Base-by-base conservation (phyloP, 2,113 vertebrate species). In the Petromus typicus region DNA sequence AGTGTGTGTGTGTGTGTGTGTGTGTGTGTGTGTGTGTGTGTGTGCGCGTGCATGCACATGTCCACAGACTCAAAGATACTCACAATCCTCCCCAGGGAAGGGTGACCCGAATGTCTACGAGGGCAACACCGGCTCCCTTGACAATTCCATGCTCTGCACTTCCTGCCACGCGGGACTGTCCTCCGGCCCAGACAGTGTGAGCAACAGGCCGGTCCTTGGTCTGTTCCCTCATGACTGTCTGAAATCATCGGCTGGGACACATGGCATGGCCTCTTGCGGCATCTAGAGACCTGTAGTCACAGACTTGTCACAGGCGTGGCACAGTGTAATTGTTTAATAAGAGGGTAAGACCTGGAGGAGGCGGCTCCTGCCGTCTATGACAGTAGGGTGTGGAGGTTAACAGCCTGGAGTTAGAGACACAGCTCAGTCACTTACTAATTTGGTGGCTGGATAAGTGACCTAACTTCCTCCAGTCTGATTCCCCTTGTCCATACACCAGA, bases 381-480 rank as follows among this genome's bases (percentile, higher is more conserved):
- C 27, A 80, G 73, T 9, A 69, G 67, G 20, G 12, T 82, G 4
- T 91, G 43, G 34, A 91, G 63, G 63, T 48, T 89, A 89, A 75
- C 40, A 94, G 23, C 69, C 43, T 11, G 6, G 3, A 34, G 34
- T 14, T 83, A 80, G 32, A 92, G 64, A 80, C n/a, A 92, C 16
- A 45, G 61, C 34, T 96, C 32, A 73, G 57, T 75, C 48, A 51
- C 37, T 86, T 94, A 76, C 48, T 87, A 76, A 87, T 80, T 67
- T n/a, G 66, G 34, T 89, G 67, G 73, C 56, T 30, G 71, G 63
- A 32, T 80, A 83, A 85, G 40, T 86, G 43, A 67, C 5, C 69
- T 63, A 27, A 40, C 54, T 84, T 93, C 34, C 66, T 82, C 27
- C 78, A 63, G 25, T 86, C 66, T 86, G 23, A 37, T 59, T 71